These are phyloP conservation scores for Mirza zaza DNA, from an alignment of 2,113 vertebrate genomes.

Conservation along the genomic window DNA sequence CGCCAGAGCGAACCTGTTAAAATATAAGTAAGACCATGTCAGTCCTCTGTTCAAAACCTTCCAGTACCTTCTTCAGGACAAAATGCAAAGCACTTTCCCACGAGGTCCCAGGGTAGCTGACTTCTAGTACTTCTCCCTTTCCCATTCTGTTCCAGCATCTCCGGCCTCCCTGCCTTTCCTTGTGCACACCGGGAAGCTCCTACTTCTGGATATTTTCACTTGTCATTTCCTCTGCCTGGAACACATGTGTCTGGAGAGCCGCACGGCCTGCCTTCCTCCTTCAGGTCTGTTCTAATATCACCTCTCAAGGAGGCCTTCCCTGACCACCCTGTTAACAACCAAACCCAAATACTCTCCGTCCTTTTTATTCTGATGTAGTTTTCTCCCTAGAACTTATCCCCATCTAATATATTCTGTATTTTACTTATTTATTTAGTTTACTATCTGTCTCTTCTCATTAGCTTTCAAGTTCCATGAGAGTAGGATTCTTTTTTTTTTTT, in stretches of 20 bases:
- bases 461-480: neutral
- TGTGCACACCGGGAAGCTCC: neutral
- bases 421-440: neutral
- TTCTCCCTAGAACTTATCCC: neutral
- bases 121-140: fast-evolving
- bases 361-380: neutral
- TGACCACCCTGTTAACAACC: neutral
- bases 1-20: neutral
- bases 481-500: neutral
- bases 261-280: neutral
- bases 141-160: neutral
- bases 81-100: neutral
- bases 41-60: neutral
- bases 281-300: neutral
- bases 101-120: fast-evolving
- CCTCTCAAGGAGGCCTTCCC: neutral
- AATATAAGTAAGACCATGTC: neutral
- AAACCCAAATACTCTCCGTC: neutral
- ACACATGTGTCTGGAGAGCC: neutral
- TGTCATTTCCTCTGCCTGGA: neutral
- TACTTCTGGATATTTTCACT: neutral
- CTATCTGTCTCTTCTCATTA: neutral
- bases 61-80: neutral
- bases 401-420: neutral
- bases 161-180: neutral